phyloP scores from a whole-genome alignment of 2,113 vertebrate species.

The Poecilia latipinna region DNA sequence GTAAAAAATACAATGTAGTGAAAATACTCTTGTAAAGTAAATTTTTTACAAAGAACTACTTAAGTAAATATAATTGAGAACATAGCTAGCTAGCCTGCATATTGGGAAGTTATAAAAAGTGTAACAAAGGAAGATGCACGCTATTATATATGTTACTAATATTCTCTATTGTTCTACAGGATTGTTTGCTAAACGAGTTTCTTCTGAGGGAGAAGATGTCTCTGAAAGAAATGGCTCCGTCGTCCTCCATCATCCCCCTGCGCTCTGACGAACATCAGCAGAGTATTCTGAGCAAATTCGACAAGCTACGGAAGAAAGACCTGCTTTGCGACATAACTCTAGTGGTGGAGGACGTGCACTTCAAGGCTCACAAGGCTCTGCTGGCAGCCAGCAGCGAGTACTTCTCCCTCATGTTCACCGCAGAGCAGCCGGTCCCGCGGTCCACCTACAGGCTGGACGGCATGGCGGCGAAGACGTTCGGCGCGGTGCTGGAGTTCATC shows the following conservation, averaged over 20 bases:
- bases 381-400: constrained; percentile 97
- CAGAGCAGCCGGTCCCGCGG: constrained; percentile 80
- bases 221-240: constrained; percentile 33
- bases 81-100: not conserved
- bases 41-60: too few relatives aligned
- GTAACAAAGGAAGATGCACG: too few relatives aligned
- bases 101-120: not conserved
- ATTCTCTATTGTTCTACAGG: not conserved
- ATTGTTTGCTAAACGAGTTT: not conserved
- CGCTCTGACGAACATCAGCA: constrained; percentile 87
- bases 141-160: not conserved
- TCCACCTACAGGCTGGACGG: constrained; percentile 87
- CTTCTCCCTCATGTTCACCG: constrained; percentile 92
- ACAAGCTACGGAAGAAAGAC: constrained; percentile 86
- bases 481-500: constrained; percentile 90
- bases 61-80: too few relatives aligned
- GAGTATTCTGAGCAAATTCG: constrained; percentile 86
- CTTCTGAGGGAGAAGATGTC: constrained; percentile 76
- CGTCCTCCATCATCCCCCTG: constrained; percentile 71
- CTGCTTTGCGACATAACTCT: constrained; percentile 94
- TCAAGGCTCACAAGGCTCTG: constrained; percentile 93
- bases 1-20: too few relatives aligned
- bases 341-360: constrained; percentile 89
- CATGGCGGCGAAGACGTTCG: constrained; percentile 85
- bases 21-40: too few relatives aligned